phyloP scores from a whole-genome alignment of 1,140 invertebrate genomes.

The Samia ricini region DNA sequence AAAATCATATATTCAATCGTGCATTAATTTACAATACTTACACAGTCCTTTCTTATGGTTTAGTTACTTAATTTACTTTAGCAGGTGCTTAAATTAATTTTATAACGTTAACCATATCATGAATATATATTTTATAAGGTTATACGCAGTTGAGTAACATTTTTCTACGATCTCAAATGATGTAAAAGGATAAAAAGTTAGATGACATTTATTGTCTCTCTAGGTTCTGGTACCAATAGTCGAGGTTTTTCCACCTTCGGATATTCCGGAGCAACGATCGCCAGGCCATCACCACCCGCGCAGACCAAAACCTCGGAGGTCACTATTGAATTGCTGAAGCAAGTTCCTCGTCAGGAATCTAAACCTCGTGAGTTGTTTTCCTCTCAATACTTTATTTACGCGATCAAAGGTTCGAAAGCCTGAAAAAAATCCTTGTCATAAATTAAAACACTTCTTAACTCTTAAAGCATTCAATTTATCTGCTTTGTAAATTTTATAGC shows the following conservation, averaged over 20 bases:
- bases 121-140: too few species aligned
- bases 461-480: neutral
- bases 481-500: neutral
- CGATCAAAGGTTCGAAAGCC: neutral
- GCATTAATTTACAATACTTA: too few species aligned
- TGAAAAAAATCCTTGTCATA: too few species aligned
- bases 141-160: too few species aligned
- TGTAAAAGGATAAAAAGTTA: too few species aligned
- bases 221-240: constrained; percentile 58
- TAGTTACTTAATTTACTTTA: too few species aligned
- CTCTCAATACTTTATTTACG: neutral
- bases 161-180: too few species aligned
- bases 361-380: constrained; percentile 52
- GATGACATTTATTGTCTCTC: neutral
- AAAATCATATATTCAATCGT: too few species aligned
- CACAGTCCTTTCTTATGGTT: too few species aligned
- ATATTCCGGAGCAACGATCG: constrained; percentile 74
- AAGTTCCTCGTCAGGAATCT: constrained; percentile 44
- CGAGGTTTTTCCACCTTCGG: constrained; percentile 78
- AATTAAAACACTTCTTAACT: too few species aligned
- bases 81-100: too few species aligned
- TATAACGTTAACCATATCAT: too few species aligned
- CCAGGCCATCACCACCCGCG: constrained; percentile 51
- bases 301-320: constrained; percentile 55
- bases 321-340: constrained; percentile 58